These are phyloP conservation scores for Actinia equina DNA, from an alignment of 64 coral and sea anemone genomes.

Conservation along the genomic window DNA sequence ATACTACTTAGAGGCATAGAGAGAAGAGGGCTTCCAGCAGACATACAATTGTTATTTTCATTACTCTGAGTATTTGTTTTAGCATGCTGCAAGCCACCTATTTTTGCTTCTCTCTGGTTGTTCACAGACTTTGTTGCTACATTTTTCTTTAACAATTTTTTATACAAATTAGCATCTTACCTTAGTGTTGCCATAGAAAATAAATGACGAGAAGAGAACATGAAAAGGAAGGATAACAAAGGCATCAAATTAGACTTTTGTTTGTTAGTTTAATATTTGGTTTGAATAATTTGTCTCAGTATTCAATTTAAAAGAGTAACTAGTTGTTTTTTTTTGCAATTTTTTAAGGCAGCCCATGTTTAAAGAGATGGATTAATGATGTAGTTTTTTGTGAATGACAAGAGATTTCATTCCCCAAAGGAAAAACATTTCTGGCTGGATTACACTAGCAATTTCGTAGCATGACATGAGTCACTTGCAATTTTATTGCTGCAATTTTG, in stretches of 20 bases:
- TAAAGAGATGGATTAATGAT: no score
- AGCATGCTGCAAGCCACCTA: background rate
- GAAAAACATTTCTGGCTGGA: no score
- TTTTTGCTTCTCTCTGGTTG: background rate
- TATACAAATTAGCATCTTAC: constrained; percentile 49
- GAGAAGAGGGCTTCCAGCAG: background rate
- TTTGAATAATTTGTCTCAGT: no score
- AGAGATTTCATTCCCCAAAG: no score
- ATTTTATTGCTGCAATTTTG: no score
- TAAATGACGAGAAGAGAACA: constrained; percentile 17
- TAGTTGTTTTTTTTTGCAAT: no score
- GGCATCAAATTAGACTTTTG: constrained; percentile 48
- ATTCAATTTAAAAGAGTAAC: no score
- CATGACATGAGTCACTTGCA: no score
- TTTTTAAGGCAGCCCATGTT: no score
- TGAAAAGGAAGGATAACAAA: constrained; percentile 27
- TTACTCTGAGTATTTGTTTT: background rate
- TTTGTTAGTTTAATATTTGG: background rate
- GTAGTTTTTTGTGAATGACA: no score
- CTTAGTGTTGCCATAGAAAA: constrained; percentile 41
- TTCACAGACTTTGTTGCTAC: background rate
- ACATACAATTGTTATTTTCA: background rate
- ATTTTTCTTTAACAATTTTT: constrained; percentile 5
- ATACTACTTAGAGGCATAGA: constrained; percentile 6
- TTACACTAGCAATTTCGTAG: no score